Evolutionary conservation across 1,140 invertebrate genomes (phyloP), one percentile per base, ranked within the genome.

Genomic region (Drosophila persimilis): DNA sequence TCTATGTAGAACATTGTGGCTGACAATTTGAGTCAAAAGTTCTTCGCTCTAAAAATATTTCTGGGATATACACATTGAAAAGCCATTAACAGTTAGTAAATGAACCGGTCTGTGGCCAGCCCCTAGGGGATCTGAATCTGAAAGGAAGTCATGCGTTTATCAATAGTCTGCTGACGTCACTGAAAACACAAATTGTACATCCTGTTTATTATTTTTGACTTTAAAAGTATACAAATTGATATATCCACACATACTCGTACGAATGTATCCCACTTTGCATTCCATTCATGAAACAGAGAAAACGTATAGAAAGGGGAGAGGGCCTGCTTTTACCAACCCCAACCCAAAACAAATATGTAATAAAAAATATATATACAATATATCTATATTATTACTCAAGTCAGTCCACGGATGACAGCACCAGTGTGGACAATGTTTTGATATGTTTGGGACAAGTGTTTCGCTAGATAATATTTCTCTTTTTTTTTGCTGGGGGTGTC

Each of bases 201-300:
- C 81, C 81, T 85, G 81, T 85, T 86, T 85, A 86, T 77, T 77
- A 58, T 77, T 77, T 86, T 61, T 44, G 64, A 60, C 53, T 62
- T 47, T 26, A 45, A 67, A 64, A 58, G 52, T 55, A 53, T 51
- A 61, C 50, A 43, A 41, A 35, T 48, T 45, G 50, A 65, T 43
- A 59, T 20, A 57, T 47, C 22, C 45, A 60, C 54, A 54, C 58
- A 15, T 45, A 24, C 56, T n/a, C 43, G 26, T 43, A 54, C 57
- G 44, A 62, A 56, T 43, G 29, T 50, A 60, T 29, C 35, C 54
- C 63, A 50, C 44, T 57, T 26, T 65, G 64, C 63, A 77, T 71
- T 88, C 81, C 81, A 85, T 85, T 85, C 81, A 85, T 88, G 78
- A 81, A 81, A 66, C 73, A 58, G 57, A 55, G 77, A 74, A 77